phyloP scores from a whole-genome alignment of 2,888 invertebrate genomes.

The Seladonia tumulorum region DNA sequence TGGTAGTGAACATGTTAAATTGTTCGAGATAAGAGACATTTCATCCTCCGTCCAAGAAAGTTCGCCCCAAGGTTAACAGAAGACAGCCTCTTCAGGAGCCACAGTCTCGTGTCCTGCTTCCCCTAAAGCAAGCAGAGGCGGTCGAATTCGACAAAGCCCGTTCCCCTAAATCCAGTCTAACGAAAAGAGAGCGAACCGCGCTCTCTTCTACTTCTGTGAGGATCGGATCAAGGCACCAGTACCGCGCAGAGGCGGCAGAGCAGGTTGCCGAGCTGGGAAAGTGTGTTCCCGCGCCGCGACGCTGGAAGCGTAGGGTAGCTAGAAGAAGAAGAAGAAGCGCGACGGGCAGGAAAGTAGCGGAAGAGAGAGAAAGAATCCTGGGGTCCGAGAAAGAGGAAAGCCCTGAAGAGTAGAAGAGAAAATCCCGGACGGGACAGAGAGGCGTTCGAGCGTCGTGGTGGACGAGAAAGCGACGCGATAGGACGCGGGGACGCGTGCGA shows the following conservation, averaged over 20 bases:
- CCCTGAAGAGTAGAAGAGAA: slow-evolving; percentile 5
- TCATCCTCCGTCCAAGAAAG: not conserved
- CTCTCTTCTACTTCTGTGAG: slow-evolving; percentile 81
- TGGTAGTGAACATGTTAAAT: too few species aligned
- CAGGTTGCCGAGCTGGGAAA: slow-evolving; percentile 39
- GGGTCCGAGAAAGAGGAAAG: slow-evolving; percentile 22
- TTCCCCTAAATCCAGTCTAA: not conserved
- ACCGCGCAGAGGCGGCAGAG: slow-evolving; percentile 77
- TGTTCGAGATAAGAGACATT: too few species aligned
- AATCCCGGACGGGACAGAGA: slow-evolving; percentile 4
- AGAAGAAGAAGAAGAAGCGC: slow-evolving; percentile 52
- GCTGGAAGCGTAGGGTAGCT: slow-evolving; percentile 20
- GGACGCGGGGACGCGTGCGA: slow-evolving; percentile 61
- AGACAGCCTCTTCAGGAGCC: not conserved
- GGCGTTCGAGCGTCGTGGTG: slow-evolving; percentile 8
- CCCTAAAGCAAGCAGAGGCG: not conserved
- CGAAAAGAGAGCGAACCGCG: slow-evolving; percentile 68
- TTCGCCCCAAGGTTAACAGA: not conserved
- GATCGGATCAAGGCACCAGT: slow-evolving; percentile 82
- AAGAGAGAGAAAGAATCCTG: not conserved
- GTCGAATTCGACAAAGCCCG: not conserved
- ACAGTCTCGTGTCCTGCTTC: not conserved
- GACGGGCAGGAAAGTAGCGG: not conserved
- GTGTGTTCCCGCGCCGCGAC: slow-evolving; percentile 20
- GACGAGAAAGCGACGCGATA: slow-evolving; percentile 56